These are phyloP conservation scores for Scomberomorus guttatus DNA, from an alignment of 2,797 vertebrate genomes.

Conservation along the genomic window DNA sequence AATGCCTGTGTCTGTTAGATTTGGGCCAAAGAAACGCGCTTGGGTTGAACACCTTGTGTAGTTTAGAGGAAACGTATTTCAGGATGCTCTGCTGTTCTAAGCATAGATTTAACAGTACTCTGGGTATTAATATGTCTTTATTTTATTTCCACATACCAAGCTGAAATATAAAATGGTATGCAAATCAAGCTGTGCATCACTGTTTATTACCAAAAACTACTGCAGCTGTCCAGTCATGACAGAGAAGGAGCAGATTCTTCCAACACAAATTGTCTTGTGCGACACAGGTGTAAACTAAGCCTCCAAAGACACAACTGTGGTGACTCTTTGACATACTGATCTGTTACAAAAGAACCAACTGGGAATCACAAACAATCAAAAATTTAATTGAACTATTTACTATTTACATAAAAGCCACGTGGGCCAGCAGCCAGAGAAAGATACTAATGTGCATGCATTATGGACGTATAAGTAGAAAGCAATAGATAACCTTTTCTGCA, in stretches of 20 bases:
- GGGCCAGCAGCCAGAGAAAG: not conserved
- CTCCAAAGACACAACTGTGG: not conserved
- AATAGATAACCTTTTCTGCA: conserved; percentile 24
- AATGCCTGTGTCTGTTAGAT: conserved; percentile 52
- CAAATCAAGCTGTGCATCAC: not conserved
- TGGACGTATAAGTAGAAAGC: not conserved
- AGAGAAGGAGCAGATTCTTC: conserved; percentile 11
- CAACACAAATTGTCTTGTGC: conserved; percentile 7
- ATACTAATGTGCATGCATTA: conserved; percentile 32
- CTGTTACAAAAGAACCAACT: not conserved
- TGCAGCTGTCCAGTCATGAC: not conserved
- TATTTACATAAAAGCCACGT: not conserved
- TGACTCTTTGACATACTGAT: not conserved
- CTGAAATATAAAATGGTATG: too few relatives aligned
- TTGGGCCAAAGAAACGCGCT: conserved; percentile 42
- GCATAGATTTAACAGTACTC: conserved; percentile 11
- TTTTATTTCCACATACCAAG: conserved; percentile 10
- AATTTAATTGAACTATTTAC: not conserved
- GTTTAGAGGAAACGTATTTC: conserved; percentile 22
- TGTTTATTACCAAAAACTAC: conserved; percentile 1
- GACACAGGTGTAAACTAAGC: conserved; percentile 21
- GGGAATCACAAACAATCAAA: not conserved
- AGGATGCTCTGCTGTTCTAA: not conserved
- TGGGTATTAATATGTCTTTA: not conserved
- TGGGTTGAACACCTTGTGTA: conserved; percentile 22